These are phyloP conservation scores for Agrochola circellaris DNA, from an alignment of 2,888 invertebrate species.

Conservation along the genomic window DNA sequence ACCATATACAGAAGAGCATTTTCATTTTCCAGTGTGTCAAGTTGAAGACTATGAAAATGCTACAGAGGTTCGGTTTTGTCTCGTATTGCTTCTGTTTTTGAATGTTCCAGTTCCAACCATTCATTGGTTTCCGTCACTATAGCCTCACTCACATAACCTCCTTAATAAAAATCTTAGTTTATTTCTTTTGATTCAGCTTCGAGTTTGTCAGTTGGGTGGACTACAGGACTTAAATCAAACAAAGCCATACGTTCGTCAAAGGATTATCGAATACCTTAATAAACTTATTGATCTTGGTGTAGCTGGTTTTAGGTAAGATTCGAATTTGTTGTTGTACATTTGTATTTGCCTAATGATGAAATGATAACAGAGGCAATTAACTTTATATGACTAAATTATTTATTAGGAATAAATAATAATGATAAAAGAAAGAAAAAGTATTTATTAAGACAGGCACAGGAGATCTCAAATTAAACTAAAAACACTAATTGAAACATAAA, in stretches of 20 bases:
- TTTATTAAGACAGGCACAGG: no score
- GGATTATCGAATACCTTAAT: slow-evolving; percentile 92
- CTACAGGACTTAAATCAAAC: slow-evolving; percentile 95
- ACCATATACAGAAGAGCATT: slow-evolving; percentile 90
- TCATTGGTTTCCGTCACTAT: neutral
- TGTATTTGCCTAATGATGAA: neutral
- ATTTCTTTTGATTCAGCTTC: slow-evolving; percentile 80
- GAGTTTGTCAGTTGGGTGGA: slow-evolving; percentile 93
- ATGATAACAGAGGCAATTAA: no score
- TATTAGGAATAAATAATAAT: no score
- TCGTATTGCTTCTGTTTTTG: neutral
- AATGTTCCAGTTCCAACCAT: neutral
- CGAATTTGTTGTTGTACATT: neutral
- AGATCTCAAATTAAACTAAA: no score
- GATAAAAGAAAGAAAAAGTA: no score
- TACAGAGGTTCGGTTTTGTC: slow-evolving; percentile 82
- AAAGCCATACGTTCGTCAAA: slow-evolving; percentile 91
- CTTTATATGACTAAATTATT: no score
- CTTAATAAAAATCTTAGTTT: neutral
- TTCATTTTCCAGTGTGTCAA: slow-evolving; percentile 86
- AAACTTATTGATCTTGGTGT: slow-evolving; percentile 92
- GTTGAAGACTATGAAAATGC: slow-evolving; percentile 87
- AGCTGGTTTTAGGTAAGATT: slow-evolving; percentile 92
- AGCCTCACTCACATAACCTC: neutral
- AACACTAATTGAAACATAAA: no score